Evolutionary conservation across 2,797 vertebrate species (phyloP).

Genomic region (Cirrhinus mrigala): DNA sequence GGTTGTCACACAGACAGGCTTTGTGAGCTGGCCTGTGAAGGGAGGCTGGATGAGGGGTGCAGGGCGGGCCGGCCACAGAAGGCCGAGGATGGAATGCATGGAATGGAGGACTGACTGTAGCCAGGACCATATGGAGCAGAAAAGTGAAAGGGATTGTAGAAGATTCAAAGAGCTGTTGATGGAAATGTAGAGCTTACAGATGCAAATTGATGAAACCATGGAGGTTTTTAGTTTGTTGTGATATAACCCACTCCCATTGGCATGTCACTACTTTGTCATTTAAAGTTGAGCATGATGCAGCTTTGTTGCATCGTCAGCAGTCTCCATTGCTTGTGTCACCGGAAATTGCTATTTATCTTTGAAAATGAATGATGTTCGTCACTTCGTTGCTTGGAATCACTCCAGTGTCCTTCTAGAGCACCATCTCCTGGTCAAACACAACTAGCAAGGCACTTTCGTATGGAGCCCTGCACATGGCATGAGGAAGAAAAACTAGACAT

Average conservation of each 20-base stretch:
- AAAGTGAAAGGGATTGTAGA: neutral
- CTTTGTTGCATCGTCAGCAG: neutral
- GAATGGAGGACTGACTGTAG: slow-evolving; percentile 72
- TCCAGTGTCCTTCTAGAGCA: neutral
- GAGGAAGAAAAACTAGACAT: neutral
- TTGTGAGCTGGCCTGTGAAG: slow-evolving; percentile 60
- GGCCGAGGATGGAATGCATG: slow-evolving; percentile 79
- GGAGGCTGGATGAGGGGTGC: slow-evolving; percentile 56
- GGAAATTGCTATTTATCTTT: neutral
- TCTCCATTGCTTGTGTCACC: neutral
- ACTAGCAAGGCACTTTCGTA: neutral
- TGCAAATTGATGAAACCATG: slow-evolving; percentile 16
- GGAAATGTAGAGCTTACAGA: neutral
- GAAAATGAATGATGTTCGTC: neutral
- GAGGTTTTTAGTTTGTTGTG: slow-evolving; percentile 48
- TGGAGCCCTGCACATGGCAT: neutral
- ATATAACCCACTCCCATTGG: neutral
- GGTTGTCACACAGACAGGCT: slow-evolving; percentile 66
- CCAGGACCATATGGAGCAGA: slow-evolving; percentile 12
- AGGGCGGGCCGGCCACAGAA: slow-evolving; percentile 72
- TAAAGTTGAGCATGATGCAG: neutral
- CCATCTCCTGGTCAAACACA: neutral
- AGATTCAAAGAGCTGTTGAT: slow-evolving; percentile 3
- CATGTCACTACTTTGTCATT: neutral
- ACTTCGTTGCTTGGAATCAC: neutral